Percentiles rank a stretch among this genome's conserved stretches.
Conservation (phyloP, 2,113 vertebrate genomes). For the Etheostoma spectabile region DNA sequence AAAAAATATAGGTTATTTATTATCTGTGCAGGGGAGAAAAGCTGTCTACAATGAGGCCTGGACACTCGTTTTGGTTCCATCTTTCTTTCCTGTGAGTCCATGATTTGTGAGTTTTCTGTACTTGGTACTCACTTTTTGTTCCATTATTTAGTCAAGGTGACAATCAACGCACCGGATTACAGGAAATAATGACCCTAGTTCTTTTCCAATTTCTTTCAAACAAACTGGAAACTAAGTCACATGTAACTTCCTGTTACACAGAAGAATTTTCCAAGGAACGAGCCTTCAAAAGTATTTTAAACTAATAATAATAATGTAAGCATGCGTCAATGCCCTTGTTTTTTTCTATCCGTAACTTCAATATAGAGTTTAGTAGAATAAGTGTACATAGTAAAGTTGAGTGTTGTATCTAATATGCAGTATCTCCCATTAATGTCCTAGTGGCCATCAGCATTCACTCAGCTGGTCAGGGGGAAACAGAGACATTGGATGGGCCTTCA, state of each 20-base stretch:
- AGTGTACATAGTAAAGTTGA: not conserved
- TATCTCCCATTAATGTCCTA: constrained; percentile 51
- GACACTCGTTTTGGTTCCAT: not conserved
- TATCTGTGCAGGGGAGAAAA: not conserved
- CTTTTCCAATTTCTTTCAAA: not conserved
- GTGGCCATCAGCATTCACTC: constrained; percentile 76
- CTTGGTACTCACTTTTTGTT: not conserved
- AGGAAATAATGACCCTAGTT: not conserved
- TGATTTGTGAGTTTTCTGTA: not conserved
- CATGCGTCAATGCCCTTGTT: not conserved
- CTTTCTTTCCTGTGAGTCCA: not conserved
- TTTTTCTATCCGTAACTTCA: not conserved
- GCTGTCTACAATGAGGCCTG: not conserved
- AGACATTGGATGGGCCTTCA: constrained; percentile 67
- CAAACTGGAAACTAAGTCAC: not conserved
- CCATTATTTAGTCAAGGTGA: not conserved
- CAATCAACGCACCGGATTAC: not conserved
- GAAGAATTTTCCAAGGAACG: not conserved
- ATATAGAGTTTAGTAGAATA: not conserved
- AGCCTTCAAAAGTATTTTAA: not conserved
- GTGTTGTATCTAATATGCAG: constrained; percentile 6
- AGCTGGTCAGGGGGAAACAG: constrained; percentile 60
- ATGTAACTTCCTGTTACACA: not conserved
- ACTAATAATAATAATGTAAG: not conserved
- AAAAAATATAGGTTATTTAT: not conserved